Percentiles rank a stretch among this genome's conserved stretches.
These are phyloP conservation scores for Helicoverpa zea DNA, from an alignment of 1,140 invertebrate genomes.

Conservation along the genomic window DNA sequence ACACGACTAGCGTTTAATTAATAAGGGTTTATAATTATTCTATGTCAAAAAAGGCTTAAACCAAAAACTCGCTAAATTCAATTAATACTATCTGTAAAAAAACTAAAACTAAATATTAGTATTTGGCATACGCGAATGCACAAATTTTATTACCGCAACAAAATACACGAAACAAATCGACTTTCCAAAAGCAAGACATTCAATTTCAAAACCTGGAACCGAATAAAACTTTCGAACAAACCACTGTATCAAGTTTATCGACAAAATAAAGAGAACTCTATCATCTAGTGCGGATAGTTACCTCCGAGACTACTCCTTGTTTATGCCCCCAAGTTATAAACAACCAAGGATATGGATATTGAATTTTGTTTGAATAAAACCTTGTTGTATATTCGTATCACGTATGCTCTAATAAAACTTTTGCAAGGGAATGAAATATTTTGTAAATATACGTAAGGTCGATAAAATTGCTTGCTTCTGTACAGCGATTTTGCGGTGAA, in stretches of 20 bases:
- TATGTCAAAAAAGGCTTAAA: too few relatives aligned
- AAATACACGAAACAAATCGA: background rate
- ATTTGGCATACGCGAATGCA: too few relatives aligned
- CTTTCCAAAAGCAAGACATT: background rate
- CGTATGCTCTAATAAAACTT: constrained; percentile 48
- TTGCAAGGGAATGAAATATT: constrained; percentile 47
- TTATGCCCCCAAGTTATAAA: constrained; percentile 47
- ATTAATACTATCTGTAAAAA: too few relatives aligned
- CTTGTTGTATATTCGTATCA: constrained; percentile 31
- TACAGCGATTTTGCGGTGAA: constrained; percentile 37
- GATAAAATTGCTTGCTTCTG: constrained; percentile 41
- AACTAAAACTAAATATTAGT: too few relatives aligned
- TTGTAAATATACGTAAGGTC: constrained; percentile 50
- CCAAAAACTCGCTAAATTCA: too few relatives aligned
- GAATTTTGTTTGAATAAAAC: constrained; percentile 49
- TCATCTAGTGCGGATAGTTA: constrained; percentile 39
- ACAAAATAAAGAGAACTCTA: constrained; percentile 24
- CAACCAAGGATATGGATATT: constrained; percentile 47
- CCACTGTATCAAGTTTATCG: constrained; percentile 29
- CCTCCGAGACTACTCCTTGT: constrained; percentile 31
- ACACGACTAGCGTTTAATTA: too few relatives aligned
- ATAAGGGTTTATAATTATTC: too few relatives aligned
- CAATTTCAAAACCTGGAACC: constrained; percentile 5
- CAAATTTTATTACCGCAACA: background rate
- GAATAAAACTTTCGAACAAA: constrained; percentile 34